phyloP scores from a whole-genome alignment of 30 jellyfish, hydroid and myxozoan species.

The Aurelia aurita region DNA sequence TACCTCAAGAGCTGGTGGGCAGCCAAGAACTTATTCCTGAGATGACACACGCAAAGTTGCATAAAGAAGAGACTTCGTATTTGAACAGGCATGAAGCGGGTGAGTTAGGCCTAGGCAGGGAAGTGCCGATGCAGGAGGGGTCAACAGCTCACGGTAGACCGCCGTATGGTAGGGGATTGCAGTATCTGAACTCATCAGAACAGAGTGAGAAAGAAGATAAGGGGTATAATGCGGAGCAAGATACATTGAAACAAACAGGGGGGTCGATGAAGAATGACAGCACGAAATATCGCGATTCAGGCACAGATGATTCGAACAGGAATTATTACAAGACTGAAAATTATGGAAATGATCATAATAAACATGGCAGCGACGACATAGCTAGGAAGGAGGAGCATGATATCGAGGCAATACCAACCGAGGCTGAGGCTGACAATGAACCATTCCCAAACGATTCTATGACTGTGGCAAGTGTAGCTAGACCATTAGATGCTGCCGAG shows the following conservation, averaged over 20 bases:
- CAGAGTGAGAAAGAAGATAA: neutral
- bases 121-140: conserved; percentile 27
- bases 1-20: conserved; percentile 46
- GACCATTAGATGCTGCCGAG: conserved; percentile 16
- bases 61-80: conserved; percentile 31
- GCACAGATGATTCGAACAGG: neutral
- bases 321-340: neutral
- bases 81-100: conserved; percentile 56
- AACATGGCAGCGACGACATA: neutral
- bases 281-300: neutral
- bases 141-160: conserved; percentile 1
- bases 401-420: conserved; percentile 59
- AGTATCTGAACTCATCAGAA: conserved; percentile 9
- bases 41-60: conserved; percentile 13
- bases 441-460: conserved; percentile 62
- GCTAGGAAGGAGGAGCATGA: conserved; percentile 6
- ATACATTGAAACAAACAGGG: neutral
- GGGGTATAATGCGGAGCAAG: neutral
- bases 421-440: conserved; percentile 86
- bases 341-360: neutral
- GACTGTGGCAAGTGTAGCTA: conserved; percentile 21
- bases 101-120: conserved; percentile 47
- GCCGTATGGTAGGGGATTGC: conserved; percentile 55
- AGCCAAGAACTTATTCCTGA: conserved; percentile 51
- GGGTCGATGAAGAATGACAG: neutral